These are phyloP conservation scores for Ganaspis sp. DNA, from an alignment of 1,140 invertebrate species.

Conservation along the genomic window DNA sequence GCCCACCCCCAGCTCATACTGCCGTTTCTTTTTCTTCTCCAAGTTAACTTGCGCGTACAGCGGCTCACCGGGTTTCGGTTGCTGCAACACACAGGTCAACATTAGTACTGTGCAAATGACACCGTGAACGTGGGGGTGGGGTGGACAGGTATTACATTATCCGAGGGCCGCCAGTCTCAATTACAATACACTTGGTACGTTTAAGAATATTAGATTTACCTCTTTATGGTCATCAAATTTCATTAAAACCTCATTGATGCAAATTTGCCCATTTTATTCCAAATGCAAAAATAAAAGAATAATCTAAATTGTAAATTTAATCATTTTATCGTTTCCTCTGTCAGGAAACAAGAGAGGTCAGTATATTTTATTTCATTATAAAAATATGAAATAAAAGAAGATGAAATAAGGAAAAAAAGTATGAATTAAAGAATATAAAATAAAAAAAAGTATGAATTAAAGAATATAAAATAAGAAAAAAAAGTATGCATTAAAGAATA, in stretches of 20 bases:
- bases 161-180: constrained; percentile 15
- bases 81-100: constrained; percentile 77
- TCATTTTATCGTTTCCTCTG: no score
- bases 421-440: no score
- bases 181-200: constrained; percentile 15
- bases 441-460: no score
- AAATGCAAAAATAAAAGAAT: no score
- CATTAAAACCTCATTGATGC: neutral
- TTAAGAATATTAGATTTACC: neutral
- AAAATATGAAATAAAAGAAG: no score
- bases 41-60: constrained; percentile 89
- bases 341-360: no score
- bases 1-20: constrained; percentile 76
- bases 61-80: constrained; percentile 82
- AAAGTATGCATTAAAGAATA: no score
- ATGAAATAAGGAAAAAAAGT: no score
- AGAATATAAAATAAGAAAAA: no score
- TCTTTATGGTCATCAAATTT: neutral
- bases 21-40: constrained; percentile 85
- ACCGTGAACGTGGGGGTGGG: constrained; percentile 39
- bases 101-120: constrained; percentile 49
- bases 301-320: no score
- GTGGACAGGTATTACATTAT: constrained; percentile 44
- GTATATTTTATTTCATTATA: no score
- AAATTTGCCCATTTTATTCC: no score